These are phyloP conservation scores for Sylvilagus floridanus DNA, from an alignment of 2,797 vertebrate genomes.

Conservation along the genomic window DNA sequence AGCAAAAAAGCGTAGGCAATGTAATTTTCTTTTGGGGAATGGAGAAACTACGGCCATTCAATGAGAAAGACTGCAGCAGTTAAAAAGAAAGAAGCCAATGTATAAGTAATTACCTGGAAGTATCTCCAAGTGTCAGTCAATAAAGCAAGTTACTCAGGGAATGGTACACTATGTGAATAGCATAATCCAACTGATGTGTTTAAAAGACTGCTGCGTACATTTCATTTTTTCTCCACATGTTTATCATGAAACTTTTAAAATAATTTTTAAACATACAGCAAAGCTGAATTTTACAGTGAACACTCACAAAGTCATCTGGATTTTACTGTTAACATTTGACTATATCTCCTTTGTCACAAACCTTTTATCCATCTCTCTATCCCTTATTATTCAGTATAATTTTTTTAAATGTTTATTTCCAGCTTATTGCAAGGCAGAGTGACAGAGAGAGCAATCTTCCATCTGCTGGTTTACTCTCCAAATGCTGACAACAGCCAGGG, in stretches of 20 bases:
- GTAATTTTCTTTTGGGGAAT: slow-evolving; percentile 33
- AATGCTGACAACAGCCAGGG: too few relatives aligned
- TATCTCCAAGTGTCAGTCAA: neutral
- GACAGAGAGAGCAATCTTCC: too few relatives aligned
- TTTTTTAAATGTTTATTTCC: too few relatives aligned
- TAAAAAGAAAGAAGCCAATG: slow-evolving; percentile 1
- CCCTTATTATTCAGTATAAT: neutral
- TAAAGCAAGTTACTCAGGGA: neutral
- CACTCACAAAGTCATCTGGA: neutral
- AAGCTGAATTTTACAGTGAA: slow-evolving; percentile 44
- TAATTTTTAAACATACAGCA: slow-evolving; percentile 6
- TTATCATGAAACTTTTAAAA: neutral
- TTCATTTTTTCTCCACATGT: slow-evolving; percentile 37
- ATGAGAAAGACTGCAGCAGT: neutral
- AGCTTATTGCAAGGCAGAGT: too few relatives aligned
- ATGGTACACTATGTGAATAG: neutral
- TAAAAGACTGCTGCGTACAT: neutral
- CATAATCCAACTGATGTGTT: neutral
- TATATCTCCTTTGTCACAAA: neutral
- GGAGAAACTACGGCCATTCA: neutral
- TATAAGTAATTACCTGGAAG: neutral
- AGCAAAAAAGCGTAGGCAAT: slow-evolving; percentile 48
- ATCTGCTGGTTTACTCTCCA: too few relatives aligned
- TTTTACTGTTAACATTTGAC: slow-evolving; percentile 3
- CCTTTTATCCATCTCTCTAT: neutral